Conservation (phyloP, 2,113 vertebrate genomes). For the Neodon shergylaensis region DNA sequence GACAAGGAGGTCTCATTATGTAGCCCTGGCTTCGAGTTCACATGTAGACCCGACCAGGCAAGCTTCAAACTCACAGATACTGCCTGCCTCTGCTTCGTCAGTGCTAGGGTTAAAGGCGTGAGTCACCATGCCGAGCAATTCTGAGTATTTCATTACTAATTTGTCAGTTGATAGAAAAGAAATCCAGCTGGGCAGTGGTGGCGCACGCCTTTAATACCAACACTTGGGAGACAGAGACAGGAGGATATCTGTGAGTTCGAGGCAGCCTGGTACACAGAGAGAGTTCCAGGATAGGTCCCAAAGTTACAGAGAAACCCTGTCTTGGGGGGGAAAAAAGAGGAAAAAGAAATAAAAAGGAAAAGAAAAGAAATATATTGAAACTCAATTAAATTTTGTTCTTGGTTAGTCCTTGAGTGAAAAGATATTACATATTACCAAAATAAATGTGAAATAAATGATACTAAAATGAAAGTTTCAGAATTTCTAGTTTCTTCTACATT, state of each 20-base stretch:
- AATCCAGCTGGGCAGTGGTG: background rate
- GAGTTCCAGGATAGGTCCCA: no score
- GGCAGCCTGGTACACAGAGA: no score
- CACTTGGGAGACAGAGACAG: no score
- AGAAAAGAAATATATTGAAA: conserved; percentile 46
- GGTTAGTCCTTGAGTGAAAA: conserved; percentile 15
- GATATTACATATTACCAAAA: conserved; percentile 5
- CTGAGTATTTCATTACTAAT: conserved; percentile 23
- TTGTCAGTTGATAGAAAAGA: conserved; percentile 29
- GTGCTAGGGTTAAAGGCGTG: background rate
- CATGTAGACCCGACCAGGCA: background rate
- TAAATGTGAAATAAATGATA: conserved; percentile 42
- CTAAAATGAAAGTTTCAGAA: conserved; percentile 45
- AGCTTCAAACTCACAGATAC: background rate
- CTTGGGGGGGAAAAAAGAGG: background rate
- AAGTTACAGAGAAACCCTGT: no score
- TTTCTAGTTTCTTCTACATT: conserved; percentile 60
- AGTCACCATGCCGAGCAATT: background rate
- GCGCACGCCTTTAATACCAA: no score
- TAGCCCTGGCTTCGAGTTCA: background rate
- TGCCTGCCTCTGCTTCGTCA: background rate
- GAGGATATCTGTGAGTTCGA: no score
- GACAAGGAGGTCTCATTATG: background rate
- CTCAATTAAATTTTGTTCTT: conserved; percentile 46
- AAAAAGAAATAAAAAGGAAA: conserved; percentile 21